Evolutionary conservation across 2,888 invertebrate species (phyloP), one percentile per base, ranked within the genome.

Genomic region (Gari tellinella): DNA sequence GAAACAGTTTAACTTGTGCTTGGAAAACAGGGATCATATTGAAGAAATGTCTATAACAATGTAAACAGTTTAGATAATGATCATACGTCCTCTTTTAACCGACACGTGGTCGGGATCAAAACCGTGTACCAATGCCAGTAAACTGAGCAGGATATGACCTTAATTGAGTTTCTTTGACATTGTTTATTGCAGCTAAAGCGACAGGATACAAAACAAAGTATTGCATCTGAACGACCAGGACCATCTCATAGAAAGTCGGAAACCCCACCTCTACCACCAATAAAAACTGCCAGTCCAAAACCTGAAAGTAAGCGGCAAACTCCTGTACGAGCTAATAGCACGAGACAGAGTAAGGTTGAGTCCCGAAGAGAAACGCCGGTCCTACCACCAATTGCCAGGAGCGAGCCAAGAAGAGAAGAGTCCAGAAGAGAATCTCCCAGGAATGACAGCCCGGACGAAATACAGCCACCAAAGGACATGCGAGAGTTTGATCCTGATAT

Each of bases 201-300:
- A 37, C 73, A 78, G 40, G 72, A 73, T 17, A 64, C 70, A 0
- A 63, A 51, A 21, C 41, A 67, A 21, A 72, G 45, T 12, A 31
- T 74, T 12, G 46, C 38, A 1, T 62, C 75, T 10, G 69, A 77
- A 17, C 65, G 74, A 25, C 64, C 78, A 0, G 78, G 78, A n/a
- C 73, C 78, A 25, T 78, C 78, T 14, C 70, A 70, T 48, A 41
- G 72, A 19, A 55, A 78, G 19, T 74, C 78, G n/a, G 56, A 55
- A 23, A 78, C 78, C 3, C 78, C 78, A 19, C 77, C 77, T 8
- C 53, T 78, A 15, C 78, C 78, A 1, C 78, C 78, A 1, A 78
- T 78, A 10, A 76, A 76, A 45, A 55, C 72, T 4, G 76, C 61
- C 3, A 72, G 61, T 48, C 77, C 77, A 14, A 49, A 40, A 25